Conservation (phyloP, 2,113 vertebrate species). For the Camelus dromedarius region DNA sequence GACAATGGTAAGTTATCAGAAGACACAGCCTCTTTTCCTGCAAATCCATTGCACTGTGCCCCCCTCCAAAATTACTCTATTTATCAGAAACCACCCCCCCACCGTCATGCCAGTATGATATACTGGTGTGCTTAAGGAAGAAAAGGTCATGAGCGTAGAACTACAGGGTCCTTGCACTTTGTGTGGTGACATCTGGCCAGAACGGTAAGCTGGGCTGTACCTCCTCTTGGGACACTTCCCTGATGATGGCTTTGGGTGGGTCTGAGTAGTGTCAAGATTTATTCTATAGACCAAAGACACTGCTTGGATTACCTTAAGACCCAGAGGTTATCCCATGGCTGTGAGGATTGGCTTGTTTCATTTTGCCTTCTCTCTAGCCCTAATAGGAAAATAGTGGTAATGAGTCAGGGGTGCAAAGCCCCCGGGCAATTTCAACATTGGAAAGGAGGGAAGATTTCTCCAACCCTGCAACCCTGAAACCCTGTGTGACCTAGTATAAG, state of each 20-base stretch:
- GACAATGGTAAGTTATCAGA: neutral
- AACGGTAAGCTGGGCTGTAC: neutral
- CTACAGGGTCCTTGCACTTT: no score
- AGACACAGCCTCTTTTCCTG: slow-evolving; percentile 3
- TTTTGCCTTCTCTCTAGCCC: neutral
- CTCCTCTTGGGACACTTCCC: neutral
- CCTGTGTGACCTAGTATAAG: neutral
- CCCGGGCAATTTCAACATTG: neutral
- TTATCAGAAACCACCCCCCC: neutral
- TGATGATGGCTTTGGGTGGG: neutral
- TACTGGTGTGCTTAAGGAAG: neutral
- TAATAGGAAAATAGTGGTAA: neutral
- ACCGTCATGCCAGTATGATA: neutral
- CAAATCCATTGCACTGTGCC: neutral
- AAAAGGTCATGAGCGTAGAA: neutral
- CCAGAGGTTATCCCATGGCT: neutral
- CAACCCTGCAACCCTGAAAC: neutral
- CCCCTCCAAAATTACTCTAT: neutral
- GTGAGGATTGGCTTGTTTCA: neutral
- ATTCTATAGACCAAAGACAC: neutral
- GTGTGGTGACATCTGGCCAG: neutral
- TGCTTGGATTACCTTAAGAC: neutral
- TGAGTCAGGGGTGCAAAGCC: neutral
- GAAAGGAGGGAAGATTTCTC: neutral
- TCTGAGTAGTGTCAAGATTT: neutral